Evolutionary conservation across 2,797 vertebrate genomes (phyloP), one percentile per base, ranked within the genome.

Genomic region (Novumbra hubbsi): DNA sequence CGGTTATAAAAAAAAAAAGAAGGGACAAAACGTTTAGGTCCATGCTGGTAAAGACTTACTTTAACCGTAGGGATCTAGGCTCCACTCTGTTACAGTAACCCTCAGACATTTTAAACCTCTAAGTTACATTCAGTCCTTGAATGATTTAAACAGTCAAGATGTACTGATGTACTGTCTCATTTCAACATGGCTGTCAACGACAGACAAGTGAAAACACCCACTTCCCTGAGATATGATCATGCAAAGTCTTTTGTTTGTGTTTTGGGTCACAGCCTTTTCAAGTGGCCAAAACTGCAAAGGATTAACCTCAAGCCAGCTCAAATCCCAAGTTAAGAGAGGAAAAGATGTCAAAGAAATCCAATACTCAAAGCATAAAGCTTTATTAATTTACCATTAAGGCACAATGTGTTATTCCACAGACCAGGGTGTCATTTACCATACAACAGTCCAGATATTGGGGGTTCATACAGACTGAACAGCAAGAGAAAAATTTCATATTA

Each of bases 121-220:
- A 85, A 80, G 76, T 80, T 85, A 79, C 85, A 52, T 79, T 80
- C 69, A 52, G 78, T 49, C 66, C 62, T 71, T 76, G 90, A 85
- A 90, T 90, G 91, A 90, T 90, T 91, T 91, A 88, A 90, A 85
- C 84, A 75, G 65, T 80, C 71, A 77, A 83, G 83, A 75, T 80
- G 84, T 78, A 83, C 81, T 91, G 85, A 79, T 78, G 72, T 65
- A 76, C 75, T 24, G 71, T 73, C 34, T 74, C 74, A 60, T 77
- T 74, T 73, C 71, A 73, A 70, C 71, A 74, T 63, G 48, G 73
- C 68, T 28, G 15, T 38, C 57, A 71, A 57, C 57, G 28, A 24
- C 62, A 30, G 62, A 32, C 62, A 66, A 68, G 28, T 48, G 73
- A 71, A 62, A 68, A 73, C 74, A 73, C 77, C 83, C 81, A 73